A percentile compares a stretch with the other conserved stretches of the same genome.
These are phyloP conservation scores for Poeciliopsis infans DNA, from an alignment of 2,797 vertebrate genomes.

Conservation along the genomic window DNA sequence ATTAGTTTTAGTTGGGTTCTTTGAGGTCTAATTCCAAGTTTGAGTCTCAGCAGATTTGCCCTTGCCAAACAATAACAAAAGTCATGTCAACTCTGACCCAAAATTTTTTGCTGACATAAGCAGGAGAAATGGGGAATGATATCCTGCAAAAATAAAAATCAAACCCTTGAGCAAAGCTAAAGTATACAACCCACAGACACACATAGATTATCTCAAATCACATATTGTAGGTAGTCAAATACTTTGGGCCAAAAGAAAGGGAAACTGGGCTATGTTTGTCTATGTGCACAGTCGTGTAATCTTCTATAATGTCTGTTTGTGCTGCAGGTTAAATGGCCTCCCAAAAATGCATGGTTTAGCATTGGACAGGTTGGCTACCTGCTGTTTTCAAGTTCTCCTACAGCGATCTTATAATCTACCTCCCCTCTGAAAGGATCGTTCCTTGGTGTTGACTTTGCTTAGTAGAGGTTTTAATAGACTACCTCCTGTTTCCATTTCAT, in stretches of 20 bases:
- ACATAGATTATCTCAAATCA: conserved; percentile 24
- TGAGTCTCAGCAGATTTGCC: background rate
- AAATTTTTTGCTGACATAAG: background rate
- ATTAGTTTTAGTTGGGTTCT: background rate
- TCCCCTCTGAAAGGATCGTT: background rate
- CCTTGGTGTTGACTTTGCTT: background rate
- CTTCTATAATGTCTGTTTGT: conserved; percentile 53
- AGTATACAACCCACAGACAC: conserved; percentile 1
- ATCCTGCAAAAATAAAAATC: conserved; percentile 1
- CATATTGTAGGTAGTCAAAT: conserved; percentile 40
- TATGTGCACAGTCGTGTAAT: conserved; percentile 54
- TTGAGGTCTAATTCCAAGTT: background rate
- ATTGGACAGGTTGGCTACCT: conserved; percentile 29
- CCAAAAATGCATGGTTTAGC: conserved; percentile 16
- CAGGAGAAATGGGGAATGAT: background rate
- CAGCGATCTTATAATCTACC: conserved; percentile 20
- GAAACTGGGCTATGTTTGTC: conserved; percentile 43
- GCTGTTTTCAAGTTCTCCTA: conserved; percentile 22
- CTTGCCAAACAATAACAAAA: conserved; percentile 6
- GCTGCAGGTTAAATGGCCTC: conserved; percentile 43
- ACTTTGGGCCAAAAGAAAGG: conserved; percentile 26
- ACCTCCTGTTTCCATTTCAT: conserved; percentile 15
- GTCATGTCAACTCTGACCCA: background rate
- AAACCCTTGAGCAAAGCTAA: background rate
- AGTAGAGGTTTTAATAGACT: conserved; percentile 23